phyloP scores from a whole-genome alignment of 2,113 vertebrate species.

The Megaceryle torquata region DNA sequence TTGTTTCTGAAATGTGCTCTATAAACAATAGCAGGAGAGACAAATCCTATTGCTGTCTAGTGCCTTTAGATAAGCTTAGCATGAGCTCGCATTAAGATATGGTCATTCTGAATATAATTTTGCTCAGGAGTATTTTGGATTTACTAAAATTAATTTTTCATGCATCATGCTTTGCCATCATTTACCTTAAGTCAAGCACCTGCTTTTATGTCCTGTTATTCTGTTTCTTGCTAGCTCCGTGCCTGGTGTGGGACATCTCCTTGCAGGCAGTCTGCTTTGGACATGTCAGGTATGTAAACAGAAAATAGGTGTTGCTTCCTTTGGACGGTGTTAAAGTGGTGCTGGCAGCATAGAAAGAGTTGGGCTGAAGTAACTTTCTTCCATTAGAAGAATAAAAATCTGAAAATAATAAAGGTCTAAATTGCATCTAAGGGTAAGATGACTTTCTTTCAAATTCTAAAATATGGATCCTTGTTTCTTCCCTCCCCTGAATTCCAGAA shows the following conservation, averaged over 20 bases:
- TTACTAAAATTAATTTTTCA: not conserved
- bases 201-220: not conserved
- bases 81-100: not conserved
- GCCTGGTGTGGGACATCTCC: not conserved
- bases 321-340: not conserved
- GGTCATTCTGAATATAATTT: not conserved
- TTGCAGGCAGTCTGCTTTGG: not conserved
- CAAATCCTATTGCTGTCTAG: not conserved
- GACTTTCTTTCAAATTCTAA: not conserved
- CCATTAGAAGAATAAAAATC: not conserved
- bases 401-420: not conserved
- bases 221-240: not conserved
- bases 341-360: not conserved
- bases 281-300: not conserved
- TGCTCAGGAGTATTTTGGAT: not conserved
- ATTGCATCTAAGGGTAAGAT: not conserved
- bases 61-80: not conserved
- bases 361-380: not conserved
- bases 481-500: not conserved
- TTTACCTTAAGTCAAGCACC: not conserved
- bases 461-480: not conserved
- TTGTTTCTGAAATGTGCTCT: not conserved
- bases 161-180: not conserved
- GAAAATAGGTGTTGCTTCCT: constrained; percentile 9
- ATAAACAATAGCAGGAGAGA: not conserved